Base-by-base conservation (phyloP, 2,797 vertebrate genomes). In the Intellagama lesueurii region DNA sequence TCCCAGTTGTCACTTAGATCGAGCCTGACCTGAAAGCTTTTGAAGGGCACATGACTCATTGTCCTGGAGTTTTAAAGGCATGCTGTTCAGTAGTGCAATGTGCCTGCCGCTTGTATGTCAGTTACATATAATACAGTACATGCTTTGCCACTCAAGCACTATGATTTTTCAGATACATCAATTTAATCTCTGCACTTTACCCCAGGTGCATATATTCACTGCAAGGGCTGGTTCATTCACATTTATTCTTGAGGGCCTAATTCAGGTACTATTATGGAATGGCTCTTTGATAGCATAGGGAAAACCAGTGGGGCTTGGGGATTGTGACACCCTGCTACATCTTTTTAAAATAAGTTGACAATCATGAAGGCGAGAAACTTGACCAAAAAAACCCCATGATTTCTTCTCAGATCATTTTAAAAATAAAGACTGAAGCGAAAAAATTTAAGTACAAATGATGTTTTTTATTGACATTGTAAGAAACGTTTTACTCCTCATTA, bases 381-480 rank as follows among this genome's bases (percentile, higher is more conserved):
- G 32, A 44, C 32, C 24, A 73, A 12, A 64, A 64, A 64, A 64
- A 4, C 17, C 4, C 3, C 52, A 52, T 56, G 26, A 6, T 73
- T 84, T 52, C 24, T 2, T 22, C 56, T 60, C 22, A 32, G 35
- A 9, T 81, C 83, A 56, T 52, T 35, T 28, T 52, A 26, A 56
- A 83, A 72, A 78, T 68, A 9, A 76, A 82, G 70, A 92, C 68
- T 87, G 92, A 94, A 89, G 79, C 76, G 72, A 92, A 94, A 40
- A 84, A 86, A 92, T 78, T 96, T 96, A 97, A 97, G 95, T 97
- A 97, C 97, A 98, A 97, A 98, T 97, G 96, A 96, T 97, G 95
- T 97, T 98, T 98, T 98, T 98, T 99, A 99, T 99, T 99, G 98
- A 99, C 98, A 98, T 98, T 96, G 98, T 99, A 99, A 97, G 98